Conservation (phyloP, 1,140 invertebrate species). For the Psilanteris sp. region DNA sequence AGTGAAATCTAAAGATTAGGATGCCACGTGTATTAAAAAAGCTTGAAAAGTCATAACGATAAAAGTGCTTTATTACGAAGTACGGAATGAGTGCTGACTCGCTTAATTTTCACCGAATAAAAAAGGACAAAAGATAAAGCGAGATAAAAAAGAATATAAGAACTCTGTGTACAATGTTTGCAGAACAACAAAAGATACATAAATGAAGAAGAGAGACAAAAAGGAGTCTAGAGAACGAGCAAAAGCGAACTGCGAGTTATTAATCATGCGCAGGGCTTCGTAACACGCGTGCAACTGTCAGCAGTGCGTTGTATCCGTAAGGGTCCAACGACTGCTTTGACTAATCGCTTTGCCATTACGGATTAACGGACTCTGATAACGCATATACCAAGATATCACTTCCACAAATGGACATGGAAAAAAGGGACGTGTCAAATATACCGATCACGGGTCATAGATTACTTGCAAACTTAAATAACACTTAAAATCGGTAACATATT, state of each 20-base stretch:
- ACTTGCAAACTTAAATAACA: too few species aligned
- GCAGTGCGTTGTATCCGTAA: constrained; percentile 61
- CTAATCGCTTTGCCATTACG: constrained; percentile 78
- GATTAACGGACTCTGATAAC: constrained; percentile 73
- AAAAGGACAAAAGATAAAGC: constrained; percentile 14
- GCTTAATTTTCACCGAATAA: constrained; percentile 50
- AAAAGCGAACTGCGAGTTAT: constrained; percentile 72
- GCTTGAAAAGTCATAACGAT: constrained; percentile 25
- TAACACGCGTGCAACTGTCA: constrained; percentile 78
- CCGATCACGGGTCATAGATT: neutral
- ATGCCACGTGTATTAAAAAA: too few species aligned
- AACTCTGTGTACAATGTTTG: constrained; percentile 19
- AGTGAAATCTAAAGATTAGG: too few species aligned
- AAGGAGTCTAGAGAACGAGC: constrained; percentile 8
- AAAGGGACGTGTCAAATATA: constrained; percentile 11
- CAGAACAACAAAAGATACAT: too few species aligned
- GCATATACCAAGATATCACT: constrained; percentile 20
- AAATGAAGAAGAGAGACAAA: constrained; percentile 51
- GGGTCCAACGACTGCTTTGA: constrained; percentile 65
- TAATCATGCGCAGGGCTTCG: constrained; percentile 75
- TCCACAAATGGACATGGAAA: constrained; percentile 46
- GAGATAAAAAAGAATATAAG: neutral
- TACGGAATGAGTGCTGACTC: constrained; percentile 41
- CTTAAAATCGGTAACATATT: too few species aligned
- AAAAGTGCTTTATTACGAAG: constrained; percentile 40